Evolutionary conservation across 2,113 vertebrate species (phyloP).

Genomic region (Notechis scutatus): DNA sequence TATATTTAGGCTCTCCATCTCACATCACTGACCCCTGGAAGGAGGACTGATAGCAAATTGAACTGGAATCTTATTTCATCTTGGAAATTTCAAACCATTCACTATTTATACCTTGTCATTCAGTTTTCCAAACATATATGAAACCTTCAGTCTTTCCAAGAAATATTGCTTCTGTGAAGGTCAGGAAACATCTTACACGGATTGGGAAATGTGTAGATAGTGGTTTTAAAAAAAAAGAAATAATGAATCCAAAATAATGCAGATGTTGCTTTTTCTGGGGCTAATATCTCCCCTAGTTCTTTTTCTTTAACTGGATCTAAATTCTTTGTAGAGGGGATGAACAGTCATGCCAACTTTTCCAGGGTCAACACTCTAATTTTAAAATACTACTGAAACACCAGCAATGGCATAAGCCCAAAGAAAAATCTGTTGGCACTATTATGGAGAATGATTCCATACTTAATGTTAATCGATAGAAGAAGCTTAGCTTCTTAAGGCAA

Average conservation of each 20-base stretch:
- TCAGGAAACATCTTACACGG: background rate
- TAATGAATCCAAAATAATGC: background rate
- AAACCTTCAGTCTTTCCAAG: background rate
- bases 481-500: conserved; percentile 49
- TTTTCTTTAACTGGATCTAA: background rate
- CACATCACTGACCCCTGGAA: background rate
- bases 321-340: background rate
- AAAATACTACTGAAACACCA: conserved; percentile 2
- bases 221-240: background rate
- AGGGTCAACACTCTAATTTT: conserved; percentile 3
- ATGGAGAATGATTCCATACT: conserved; percentile 35
- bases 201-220: background rate
- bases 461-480: conserved; percentile 52
- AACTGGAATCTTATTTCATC: background rate
- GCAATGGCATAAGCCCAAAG: background rate
- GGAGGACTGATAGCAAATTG: background rate
- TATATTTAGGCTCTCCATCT: background rate
- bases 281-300: background rate
- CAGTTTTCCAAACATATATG: background rate
- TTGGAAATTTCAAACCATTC: background rate
- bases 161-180: background rate
- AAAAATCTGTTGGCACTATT: background rate
- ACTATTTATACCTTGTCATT: background rate
- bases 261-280: background rate
- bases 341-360: background rate